Base-by-base conservation (phyloP, 2,113 vertebrate species). In the Myiozetetes cayanensis region DNA sequence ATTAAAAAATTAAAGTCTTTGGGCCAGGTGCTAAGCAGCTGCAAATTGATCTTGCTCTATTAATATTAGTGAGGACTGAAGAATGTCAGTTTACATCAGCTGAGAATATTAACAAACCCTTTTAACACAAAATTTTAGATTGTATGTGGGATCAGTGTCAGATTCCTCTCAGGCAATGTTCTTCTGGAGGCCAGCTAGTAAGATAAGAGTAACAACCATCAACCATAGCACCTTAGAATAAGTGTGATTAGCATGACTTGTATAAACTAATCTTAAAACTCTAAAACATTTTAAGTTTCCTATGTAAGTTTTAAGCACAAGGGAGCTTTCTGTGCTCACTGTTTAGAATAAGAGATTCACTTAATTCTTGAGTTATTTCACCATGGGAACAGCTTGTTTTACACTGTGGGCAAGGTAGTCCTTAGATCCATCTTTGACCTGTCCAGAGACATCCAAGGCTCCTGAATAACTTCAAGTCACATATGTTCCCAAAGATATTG, bases 11-110 rank as follows among this genome's bases (percentile, higher is more conserved):
- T 44, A 92, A 96, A 92, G 74, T 75, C 43, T 75, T 84, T 53
- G 37, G 56, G 23, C 88, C 94, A 95, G 88, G 70, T 96, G 79
- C 86, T 92, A 92, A 96, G 83, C 83, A 94, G 83, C 88, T 95
- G 86, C 90, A 92, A 89, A 90, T 84, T 95, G 87, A 92, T 90
- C 44, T 86, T 61, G 43, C 47, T 88, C 31, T 81, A 8, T 61
- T 89, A 81, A 22, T 77, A 44, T 75, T 84, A 89, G 41, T 31
- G 53, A 92, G 68, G 56, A 74, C 46, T 76, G 41, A 85, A 75
- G 73, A 93, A 94, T 63, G 65, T 41, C 76, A 78, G n/a, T 75
- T 95, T 88, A 62, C 25, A 82, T 88, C 93, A 92, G 68, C 83
- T 90, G 61, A 78, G 28, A 55, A 80, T 93, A 88, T 72, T 88